phyloP scores from a whole-genome alignment of 2,113 vertebrate genomes.

The Ceyx cyanopectus region DNA sequence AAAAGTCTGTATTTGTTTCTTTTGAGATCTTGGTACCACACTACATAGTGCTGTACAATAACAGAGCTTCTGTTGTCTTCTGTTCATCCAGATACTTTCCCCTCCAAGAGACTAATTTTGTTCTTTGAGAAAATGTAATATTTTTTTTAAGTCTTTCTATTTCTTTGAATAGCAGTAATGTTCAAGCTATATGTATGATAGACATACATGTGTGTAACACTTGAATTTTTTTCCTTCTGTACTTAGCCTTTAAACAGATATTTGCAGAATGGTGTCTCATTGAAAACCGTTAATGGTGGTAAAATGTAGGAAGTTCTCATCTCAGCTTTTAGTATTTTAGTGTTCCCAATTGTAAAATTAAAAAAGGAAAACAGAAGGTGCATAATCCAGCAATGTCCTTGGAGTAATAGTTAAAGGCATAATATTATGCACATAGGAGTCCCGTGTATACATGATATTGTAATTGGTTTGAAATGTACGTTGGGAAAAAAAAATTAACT shows the following conservation, averaged over 20 bases:
- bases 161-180: neutral
- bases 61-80: neutral
- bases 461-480: slow-evolving; percentile 59
- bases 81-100: neutral
- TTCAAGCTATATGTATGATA: neutral
- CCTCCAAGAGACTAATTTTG: neutral
- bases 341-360: slow-evolving; percentile 68
- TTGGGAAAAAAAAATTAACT: neutral
- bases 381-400: slow-evolving; percentile 62
- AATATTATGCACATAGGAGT: slow-evolving; percentile 56
- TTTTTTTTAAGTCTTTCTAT: neutral
- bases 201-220: neutral
- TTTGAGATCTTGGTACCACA: neutral
- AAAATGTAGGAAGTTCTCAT: slow-evolving; percentile 60
- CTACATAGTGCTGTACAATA: neutral
- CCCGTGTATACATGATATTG: slow-evolving; percentile 18
- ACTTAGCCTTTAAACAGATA: slow-evolving; percentile 3
- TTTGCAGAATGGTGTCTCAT: slow-evolving; percentile 38
- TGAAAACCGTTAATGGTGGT: slow-evolving; percentile 48
- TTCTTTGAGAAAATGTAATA: neutral
- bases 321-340: slow-evolving; percentile 72
- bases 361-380: slow-evolving; percentile 72
- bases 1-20: neutral
- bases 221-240: neutral
- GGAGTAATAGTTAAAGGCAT: slow-evolving; percentile 69